Percentiles rank a stretch among this genome's conserved stretches.
These are phyloP conservation scores for Pristionchus japonicus DNA, from an alignment of 2,888 invertebrate species.

Conservation along the genomic window DNA sequence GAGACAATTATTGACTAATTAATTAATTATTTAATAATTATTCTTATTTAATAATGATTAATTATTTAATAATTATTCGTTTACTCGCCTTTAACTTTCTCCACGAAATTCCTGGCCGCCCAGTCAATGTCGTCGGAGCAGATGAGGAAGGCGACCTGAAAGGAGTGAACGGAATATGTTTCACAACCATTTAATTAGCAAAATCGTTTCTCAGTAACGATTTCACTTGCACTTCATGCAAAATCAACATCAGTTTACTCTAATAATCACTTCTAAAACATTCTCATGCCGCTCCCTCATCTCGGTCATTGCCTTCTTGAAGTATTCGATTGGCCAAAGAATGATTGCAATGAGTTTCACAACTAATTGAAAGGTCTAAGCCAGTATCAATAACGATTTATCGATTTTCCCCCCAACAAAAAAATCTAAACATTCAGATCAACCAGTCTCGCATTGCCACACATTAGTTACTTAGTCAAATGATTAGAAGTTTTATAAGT, in stretches of 20 bases:
- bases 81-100: conserved; percentile 44
- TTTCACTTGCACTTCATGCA: neutral
- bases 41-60: too few species aligned
- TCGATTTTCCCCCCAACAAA: neutral
- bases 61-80: too few species aligned
- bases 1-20: neutral
- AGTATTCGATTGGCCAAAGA: conserved; percentile 74
- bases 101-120: conserved; percentile 61
- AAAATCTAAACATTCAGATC: too few species aligned
- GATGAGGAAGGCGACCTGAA: conserved; percentile 74
- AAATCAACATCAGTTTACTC: too few species aligned
- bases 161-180: neutral
- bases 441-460: too few species aligned
- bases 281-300: conserved; percentile 52
- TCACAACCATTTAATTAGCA: neutral
- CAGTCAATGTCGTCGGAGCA: conserved; percentile 76
- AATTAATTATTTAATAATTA: too few species aligned
- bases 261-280: too few species aligned
- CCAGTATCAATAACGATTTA: too few species aligned
- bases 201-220: neutral
- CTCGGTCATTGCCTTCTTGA: conserved; percentile 66
- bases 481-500: too few species aligned
- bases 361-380: too few species aligned
- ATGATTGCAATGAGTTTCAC: too few species aligned
- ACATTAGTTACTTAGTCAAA: too few species aligned